Evolutionary conservation across 2,888 invertebrate species (phyloP), one percentile per base, ranked within the genome.

Genomic region (Pecten maximus): DNA sequence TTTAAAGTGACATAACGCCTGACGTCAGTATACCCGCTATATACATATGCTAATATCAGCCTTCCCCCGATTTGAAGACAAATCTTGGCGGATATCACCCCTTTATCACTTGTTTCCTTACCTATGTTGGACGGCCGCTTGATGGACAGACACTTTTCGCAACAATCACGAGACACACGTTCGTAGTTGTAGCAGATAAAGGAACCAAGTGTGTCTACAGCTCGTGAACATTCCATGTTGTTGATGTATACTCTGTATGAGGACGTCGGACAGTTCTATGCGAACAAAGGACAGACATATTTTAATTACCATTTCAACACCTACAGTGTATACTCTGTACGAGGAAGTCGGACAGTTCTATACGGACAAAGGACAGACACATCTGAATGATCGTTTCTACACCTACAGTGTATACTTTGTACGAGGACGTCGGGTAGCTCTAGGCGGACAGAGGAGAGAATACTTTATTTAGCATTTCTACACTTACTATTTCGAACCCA

Each of bases 161-260:
- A 95, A 88, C 95, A 95, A 28, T 94, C 94, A 39, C 91, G 91
- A 12, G 95, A 95, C 23, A 94, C 94, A 39, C 93, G 92, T 91
- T 95, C 95, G 88, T 95, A 95, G 35, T 94, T 94, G 91, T 95
- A 95, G 87, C 95, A 95, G 12, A 95, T 94, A 90, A 93, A 95
- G 10, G 90, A 40, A 16, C 95, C 95, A 1, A 94, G 92, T 12
- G 90, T 93, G 16, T 94, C 90, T 0, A 95, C 91, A 15, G 95
- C 95, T 35, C 92, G 91, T 6, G 91, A 90, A 88, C 95, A 95
- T 10, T 92, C 91, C 48, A 95, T 60, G 0, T 94, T 94, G 89
- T 95, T 95, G n/a, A 95, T 95, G 10, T 93, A 93, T 28, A 95
- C 93, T 16, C 93, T 93, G 15, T 92, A 92, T 16, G 93, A 92